phyloP scores from a whole-genome alignment of 2,797 vertebrate genomes.

The Peromyscus attwateri region DNA sequence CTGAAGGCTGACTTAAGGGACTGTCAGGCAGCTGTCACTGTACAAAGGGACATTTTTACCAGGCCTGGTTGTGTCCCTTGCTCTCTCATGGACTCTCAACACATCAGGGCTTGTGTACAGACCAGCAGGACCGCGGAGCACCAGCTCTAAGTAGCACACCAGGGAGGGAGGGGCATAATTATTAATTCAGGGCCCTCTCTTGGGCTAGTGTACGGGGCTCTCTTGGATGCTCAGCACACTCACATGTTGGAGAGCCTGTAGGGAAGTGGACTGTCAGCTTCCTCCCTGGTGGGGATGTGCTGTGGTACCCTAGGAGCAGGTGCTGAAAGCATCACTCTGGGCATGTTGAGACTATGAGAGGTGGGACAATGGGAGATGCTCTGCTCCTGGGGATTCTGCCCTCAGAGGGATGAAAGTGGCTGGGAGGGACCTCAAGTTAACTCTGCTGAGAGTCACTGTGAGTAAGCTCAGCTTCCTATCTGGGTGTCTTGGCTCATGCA shows the following conservation, averaged over 20 bases:
- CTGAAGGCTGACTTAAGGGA: neutral
- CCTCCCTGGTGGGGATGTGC: neutral
- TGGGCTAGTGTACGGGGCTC: neutral
- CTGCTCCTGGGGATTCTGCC: neutral
- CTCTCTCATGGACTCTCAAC: rapidly evolving
- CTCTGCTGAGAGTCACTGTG: neutral
- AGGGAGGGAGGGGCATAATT: rapidly evolving
- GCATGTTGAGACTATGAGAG: neutral
- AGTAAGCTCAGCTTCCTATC: neutral
- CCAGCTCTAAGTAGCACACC: rapidly evolving
- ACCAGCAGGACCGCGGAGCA: neutral
- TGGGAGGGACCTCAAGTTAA: neutral
- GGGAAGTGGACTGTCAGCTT: neutral
- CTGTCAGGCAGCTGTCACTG: neutral
- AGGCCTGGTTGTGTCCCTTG: neutral
- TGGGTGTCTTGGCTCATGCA: too few species aligned
- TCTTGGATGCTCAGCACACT: rapidly evolving
- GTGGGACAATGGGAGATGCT: too few species aligned
- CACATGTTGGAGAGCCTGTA: neutral
- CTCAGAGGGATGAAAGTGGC: neutral
- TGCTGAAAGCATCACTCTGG: neutral
- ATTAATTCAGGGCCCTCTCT: rapidly evolving
- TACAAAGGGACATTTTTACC: rapidly evolving
- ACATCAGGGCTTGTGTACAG: neutral
- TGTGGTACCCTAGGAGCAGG: neutral